Percentiles rank a stretch among this genome's conserved stretches.
Conservation (phyloP, 2,888 invertebrate genomes). For the Xestoiulus laeticollis region DNA sequence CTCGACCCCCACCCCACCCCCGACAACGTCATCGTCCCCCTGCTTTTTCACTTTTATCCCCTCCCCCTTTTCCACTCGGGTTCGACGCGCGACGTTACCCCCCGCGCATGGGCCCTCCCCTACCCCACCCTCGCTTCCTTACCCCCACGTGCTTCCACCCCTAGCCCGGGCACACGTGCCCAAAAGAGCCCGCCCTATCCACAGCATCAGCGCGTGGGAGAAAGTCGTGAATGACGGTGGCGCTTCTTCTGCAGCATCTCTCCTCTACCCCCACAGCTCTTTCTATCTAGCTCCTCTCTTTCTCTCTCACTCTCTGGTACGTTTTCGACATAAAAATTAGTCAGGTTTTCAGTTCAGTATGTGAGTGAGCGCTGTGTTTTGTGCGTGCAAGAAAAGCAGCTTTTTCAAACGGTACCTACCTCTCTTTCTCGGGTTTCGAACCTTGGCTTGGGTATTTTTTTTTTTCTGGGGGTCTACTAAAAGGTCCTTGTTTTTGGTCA, state of each 20-base stretch:
- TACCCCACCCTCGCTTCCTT: constrained; percentile 46
- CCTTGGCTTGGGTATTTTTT: not conserved
- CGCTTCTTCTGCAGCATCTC: constrained; percentile 43
- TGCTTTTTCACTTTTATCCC: constrained; percentile 13
- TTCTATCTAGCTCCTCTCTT: not conserved
- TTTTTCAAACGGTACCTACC: constrained; percentile 27
- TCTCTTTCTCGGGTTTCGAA: not conserved
- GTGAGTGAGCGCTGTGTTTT: not conserved
- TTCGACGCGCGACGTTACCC: not conserved
- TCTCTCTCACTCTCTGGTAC: not conserved
- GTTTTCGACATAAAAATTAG: constrained; percentile 39
- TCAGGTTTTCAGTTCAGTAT: constrained; percentile 33
- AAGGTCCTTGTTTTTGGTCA: not conserved
- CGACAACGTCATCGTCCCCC: constrained; percentile 7
- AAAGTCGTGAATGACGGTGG: constrained; percentile 43
- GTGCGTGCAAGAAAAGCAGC: not conserved
- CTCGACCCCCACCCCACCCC: not conserved
- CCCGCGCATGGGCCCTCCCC: constrained; percentile 36
- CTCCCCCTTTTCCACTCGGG: constrained; percentile 18
- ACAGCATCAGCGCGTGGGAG: constrained; percentile 24
- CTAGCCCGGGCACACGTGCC: constrained; percentile 45
- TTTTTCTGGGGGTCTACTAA: not conserved
- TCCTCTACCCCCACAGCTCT: constrained; percentile 36
- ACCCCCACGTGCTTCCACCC: constrained; percentile 44
- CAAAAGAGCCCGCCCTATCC: not conserved